Conservation (phyloP, 64 coral and sea anemone species). For the Porites lutea region DNA sequence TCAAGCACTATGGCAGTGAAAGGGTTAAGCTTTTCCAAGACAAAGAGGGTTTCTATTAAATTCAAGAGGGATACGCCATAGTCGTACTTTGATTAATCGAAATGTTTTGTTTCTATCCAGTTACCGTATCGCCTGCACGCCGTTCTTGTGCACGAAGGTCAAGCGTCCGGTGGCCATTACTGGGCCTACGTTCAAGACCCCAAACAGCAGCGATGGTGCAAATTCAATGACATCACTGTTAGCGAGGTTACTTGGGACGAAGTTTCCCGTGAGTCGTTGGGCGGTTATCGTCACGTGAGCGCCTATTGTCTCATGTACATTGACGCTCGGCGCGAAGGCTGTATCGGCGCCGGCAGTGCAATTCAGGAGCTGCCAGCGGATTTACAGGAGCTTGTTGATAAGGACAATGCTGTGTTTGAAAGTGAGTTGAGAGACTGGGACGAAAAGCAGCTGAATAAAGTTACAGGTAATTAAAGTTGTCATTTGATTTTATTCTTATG, state of each 20-base stretch:
- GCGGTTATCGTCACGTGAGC: slow-evolving; percentile 89
- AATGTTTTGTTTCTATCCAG: slow-evolving; percentile 18
- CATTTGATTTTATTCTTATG: too few relatives aligned
- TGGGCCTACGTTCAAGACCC: slow-evolving; percentile 94
- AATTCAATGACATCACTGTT: slow-evolving; percentile 97
- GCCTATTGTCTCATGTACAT: slow-evolving; percentile 93
- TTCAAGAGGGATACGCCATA: too few relatives aligned
- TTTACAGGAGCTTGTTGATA: slow-evolving; percentile 78
- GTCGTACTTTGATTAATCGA: too few relatives aligned
- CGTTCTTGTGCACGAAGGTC: slow-evolving; percentile 93
- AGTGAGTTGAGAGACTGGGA: slow-evolving; percentile 91
- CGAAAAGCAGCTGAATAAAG: slow-evolving; percentile 61
- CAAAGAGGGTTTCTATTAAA: too few relatives aligned
- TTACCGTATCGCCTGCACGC: slow-evolving; percentile 91
- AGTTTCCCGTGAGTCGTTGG: slow-evolving; percentile 85
- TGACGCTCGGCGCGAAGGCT: slow-evolving; percentile 75
- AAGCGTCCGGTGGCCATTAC: slow-evolving; percentile 93
- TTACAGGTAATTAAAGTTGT: neutral
- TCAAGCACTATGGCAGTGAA: too few relatives aligned
- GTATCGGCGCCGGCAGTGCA: slow-evolving; percentile 37
- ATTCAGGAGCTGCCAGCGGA: slow-evolving; percentile 57
- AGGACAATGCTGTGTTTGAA: slow-evolving; percentile 89
- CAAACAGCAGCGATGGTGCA: slow-evolving; percentile 75
- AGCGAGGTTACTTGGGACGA: slow-evolving; percentile 94
- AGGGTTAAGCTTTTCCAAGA: too few relatives aligned